phyloP scores from a whole-genome alignment of 1,140 invertebrate genomes.

The Hyposmocoma kahamanoa region DNA sequence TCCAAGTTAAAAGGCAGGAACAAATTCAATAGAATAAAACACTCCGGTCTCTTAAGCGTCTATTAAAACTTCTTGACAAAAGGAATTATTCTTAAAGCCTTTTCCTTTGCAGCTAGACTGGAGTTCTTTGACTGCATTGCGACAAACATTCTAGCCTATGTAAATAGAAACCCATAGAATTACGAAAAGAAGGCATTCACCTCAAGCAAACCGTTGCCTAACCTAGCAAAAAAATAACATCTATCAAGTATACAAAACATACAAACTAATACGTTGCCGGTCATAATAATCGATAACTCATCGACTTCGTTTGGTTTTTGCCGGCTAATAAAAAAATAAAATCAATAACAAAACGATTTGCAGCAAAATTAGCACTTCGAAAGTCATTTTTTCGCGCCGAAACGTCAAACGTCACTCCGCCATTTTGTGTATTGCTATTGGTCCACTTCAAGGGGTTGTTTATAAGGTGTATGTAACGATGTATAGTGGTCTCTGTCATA shows the following conservation, averaged over 20 bases:
- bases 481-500: conserved; percentile 39
- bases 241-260: too few species aligned
- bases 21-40: too few species aligned
- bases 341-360: conserved; percentile 41
- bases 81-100: not conserved
- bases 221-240: too few species aligned
- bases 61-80: not conserved
- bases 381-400: conserved; percentile 65
- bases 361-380: conserved; percentile 35
- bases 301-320: too few species aligned
- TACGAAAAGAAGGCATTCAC: conserved; percentile 9
- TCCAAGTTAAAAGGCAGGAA: too few species aligned
- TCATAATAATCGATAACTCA: too few species aligned
- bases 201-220: not conserved
- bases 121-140: conserved; percentile 36
- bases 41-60: not conserved
- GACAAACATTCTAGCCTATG: conserved; percentile 16
- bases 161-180: not conserved
- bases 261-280: too few species aligned
- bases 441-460: conserved; percentile 44
- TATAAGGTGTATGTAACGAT: conserved; percentile 19
- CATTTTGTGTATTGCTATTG: conserved; percentile 52
- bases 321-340: conserved; percentile 56
- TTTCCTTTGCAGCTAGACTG: not conserved
- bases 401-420: conserved; percentile 63